Conservation (phyloP, 92 coral and sea anemone genomes). For the Parazoanthus swiftii region DNA sequence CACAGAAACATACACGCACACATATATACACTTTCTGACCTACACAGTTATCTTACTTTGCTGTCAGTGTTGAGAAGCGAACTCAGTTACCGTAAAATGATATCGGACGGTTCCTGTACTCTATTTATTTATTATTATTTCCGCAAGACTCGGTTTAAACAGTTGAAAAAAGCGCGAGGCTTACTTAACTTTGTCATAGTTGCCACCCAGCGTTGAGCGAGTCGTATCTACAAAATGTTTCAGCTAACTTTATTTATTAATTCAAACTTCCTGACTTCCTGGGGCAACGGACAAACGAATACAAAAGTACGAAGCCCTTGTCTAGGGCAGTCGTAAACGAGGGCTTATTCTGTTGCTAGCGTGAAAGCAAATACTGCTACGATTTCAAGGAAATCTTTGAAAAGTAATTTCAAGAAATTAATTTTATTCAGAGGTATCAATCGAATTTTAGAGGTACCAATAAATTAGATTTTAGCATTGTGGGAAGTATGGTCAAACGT, state of each 20-base stretch:
- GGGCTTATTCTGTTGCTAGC: background rate
- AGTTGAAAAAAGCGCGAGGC: background rate
- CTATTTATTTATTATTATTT: background rate
- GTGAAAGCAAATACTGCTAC: background rate
- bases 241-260: constrained; percentile 17
- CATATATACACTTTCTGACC: background rate
- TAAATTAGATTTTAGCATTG: background rate
- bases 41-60: background rate
- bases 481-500: background rate
- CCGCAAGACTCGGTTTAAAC: background rate
- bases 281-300: background rate
- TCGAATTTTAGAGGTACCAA: background rate
- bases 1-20: background rate
- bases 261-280: background rate
- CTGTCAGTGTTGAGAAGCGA: background rate
- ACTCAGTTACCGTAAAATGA: background rate
- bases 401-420: constrained; percentile 28
- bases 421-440: background rate
- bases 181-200: background rate
- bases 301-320: background rate
- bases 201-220: background rate
- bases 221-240: background rate
- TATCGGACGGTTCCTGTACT: background rate
- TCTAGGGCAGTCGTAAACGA: background rate
- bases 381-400: constrained; percentile 46